Evolutionary conservation across 2,888 invertebrate species (phyloP).

Genomic region (Eupithecia abbreviata): DNA sequence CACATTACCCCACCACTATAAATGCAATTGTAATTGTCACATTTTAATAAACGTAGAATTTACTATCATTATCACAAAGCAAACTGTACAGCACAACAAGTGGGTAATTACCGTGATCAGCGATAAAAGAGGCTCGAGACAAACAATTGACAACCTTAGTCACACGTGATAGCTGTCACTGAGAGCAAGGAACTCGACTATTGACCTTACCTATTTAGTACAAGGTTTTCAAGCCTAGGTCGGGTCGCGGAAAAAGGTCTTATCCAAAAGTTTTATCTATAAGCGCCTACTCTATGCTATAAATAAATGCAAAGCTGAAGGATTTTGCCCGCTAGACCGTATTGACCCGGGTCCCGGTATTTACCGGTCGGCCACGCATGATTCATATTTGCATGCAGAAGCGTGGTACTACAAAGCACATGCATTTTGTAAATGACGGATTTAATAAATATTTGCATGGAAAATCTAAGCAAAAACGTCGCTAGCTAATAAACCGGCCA

Average conservation of each 20-base stretch:
- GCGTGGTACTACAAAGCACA: too few relatives aligned
- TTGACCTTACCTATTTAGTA: slow-evolving; percentile 29
- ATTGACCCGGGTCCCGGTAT: neutral
- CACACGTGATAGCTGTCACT: slow-evolving; percentile 8
- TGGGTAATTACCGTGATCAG: slow-evolving; percentile 27
- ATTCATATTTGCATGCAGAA: too few relatives aligned
- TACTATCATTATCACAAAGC: slow-evolving; percentile 21
- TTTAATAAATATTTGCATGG: too few relatives aligned
- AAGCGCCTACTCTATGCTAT: neutral
- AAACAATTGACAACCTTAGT: slow-evolving; percentile 25
- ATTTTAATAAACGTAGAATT: slow-evolving; percentile 2
- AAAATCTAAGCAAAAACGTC: too few relatives aligned
- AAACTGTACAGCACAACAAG: slow-evolving; percentile 32
- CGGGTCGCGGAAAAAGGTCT: slow-evolving; percentile 16
- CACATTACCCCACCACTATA: neutral
- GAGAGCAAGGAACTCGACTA: slow-evolving; percentile 17
- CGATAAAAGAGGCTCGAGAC: slow-evolving; percentile 6
- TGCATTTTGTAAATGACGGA: too few relatives aligned
- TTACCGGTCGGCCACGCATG: too few relatives aligned
- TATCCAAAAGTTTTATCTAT: neutral
- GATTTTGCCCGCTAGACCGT: neutral
- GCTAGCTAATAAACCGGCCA: too few relatives aligned
- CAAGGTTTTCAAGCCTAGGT: slow-evolving; percentile 30
- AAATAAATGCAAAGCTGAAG: neutral
- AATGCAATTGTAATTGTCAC: neutral